These are phyloP conservation scores for Zoanthus sansibaricus DNA, from an alignment of 92 coral and sea anemone species.

Conservation along the genomic window DNA sequence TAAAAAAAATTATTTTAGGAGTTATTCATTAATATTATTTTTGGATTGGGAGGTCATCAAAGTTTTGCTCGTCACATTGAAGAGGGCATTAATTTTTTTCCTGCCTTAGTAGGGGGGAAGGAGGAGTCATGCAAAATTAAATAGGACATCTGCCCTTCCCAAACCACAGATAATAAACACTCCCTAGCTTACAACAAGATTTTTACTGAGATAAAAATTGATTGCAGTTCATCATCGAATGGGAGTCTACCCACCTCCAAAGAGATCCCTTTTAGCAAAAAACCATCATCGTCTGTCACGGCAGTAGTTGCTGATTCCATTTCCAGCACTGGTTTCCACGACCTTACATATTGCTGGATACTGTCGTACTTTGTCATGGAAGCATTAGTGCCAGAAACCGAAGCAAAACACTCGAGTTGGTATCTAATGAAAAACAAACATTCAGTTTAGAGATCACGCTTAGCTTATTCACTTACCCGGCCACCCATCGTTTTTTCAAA, in stretches of 20 bases:
- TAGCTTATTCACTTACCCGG: neutral
- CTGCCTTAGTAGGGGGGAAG: too few relatives aligned
- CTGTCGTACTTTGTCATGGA: slow-evolving; percentile 55
- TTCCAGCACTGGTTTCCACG: slow-evolving; percentile 87
- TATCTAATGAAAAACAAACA: slow-evolving; percentile 8
- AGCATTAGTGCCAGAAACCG: slow-evolving; percentile 57
- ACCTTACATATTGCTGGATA: slow-evolving; percentile 64
- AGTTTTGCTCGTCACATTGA: too few relatives aligned
- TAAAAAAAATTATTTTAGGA: too few relatives aligned
- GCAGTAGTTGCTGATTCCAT: slow-evolving; percentile 92
- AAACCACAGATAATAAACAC: too few relatives aligned
- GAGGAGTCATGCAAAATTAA: too few relatives aligned
- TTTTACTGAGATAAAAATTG: neutral
- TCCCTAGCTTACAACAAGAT: too few relatives aligned
- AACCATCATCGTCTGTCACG: slow-evolving; percentile 72
- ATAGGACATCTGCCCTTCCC: too few relatives aligned
- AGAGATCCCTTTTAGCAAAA: slow-evolving; percentile 34
- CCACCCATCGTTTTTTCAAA: neutral
- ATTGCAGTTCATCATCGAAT: neutral
- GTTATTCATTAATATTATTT: too few relatives aligned
- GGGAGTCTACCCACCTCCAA: slow-evolving; percentile 1
- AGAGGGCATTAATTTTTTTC: too few relatives aligned
- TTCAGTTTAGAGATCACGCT: too few relatives aligned
- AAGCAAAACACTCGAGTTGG: slow-evolving; percentile 81
- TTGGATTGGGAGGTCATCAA: too few relatives aligned